A percentile compares a stretch with the other conserved stretches of the same genome.
These are phyloP conservation scores for Pomatostomus ruficeps DNA, from an alignment of 2,113 vertebrate species.

Conservation along the genomic window DNA sequence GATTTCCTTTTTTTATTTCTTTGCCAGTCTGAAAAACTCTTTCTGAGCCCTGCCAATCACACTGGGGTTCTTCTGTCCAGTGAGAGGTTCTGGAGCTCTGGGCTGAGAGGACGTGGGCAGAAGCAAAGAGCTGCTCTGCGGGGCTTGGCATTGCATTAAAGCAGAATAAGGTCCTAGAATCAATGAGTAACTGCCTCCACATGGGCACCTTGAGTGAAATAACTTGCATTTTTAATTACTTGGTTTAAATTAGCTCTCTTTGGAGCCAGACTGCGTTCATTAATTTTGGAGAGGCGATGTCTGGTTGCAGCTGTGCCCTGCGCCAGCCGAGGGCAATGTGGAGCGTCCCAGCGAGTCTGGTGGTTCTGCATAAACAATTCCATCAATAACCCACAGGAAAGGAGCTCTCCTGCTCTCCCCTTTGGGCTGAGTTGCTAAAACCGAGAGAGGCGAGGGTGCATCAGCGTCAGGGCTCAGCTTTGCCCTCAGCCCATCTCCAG, in stretches of 20 bases:
- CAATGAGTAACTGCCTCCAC: background rate
- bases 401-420: background rate
- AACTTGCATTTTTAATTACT: background rate
- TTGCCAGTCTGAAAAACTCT: background rate
- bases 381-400: background rate
- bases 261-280: background rate
- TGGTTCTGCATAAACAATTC: background rate
- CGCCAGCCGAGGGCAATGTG: background rate
- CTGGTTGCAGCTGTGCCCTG: background rate
- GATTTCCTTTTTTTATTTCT: background rate
- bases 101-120: background rate
- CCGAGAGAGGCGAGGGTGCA: background rate
- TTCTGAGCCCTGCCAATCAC: background rate
- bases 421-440: background rate
- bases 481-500: rapidly evolving
- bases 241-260: background rate
- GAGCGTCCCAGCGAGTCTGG: background rate
- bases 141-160: background rate
- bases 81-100: background rate
- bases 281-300: background rate
- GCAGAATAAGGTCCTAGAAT: background rate
- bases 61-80: background rate
- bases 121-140: background rate
- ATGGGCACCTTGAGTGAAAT: background rate
- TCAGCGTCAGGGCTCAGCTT: background rate